Base-by-base conservation (phyloP, 2,797 vertebrate genomes). In the Vultur gryphus region DNA sequence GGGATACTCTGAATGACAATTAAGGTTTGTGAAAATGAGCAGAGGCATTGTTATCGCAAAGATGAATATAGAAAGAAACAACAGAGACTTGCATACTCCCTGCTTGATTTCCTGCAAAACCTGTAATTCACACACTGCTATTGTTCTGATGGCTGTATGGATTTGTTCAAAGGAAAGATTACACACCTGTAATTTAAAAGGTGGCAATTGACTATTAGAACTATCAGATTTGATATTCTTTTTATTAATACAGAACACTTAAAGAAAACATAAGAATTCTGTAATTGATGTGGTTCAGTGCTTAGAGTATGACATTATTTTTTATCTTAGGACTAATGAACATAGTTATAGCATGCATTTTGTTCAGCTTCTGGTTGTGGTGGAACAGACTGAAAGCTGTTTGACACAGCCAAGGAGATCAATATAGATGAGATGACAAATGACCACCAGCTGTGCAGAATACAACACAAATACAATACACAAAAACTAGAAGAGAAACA, bases 21-120 rank as follows among this genome's bases (percentile, higher is more conserved):
- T 95, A 95, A 90, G 88, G 94, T 87, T 94, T 93, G 88, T 82
- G 90, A 95, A 86, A 96, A 93, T 29, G 84, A 96, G 93, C 90
- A 90, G 85, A 89, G 64, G 90, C 91, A 94, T 92, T 95, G 84
- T 92, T 95, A 92, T 29, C 85, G 91, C 85, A 58, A 94, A 93
- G 90, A 96, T 49, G 91, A 85, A 95, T 90, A 84, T 0, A 71
- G 73, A 84, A 88, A 87, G 93, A 89, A 96, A 95, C 91, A 94
- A 94, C 78, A 84, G 91, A 91, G 90, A 77, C 84, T 95, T 52
- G 41, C 86, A 77, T 54, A 66, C 59, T 89, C 93, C 80, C 89
- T 7, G 73, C 90, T 20, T 87, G 90, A 66, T 87, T 85, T 89
- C 78, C 92, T 72, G 62, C 83, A 84, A 90, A 76, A 93, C 83